Evolutionary conservation across 2,113 vertebrate species (phyloP), one percentile per base, ranked within the genome.

Genomic region (Engraulis encrasicolus): DNA sequence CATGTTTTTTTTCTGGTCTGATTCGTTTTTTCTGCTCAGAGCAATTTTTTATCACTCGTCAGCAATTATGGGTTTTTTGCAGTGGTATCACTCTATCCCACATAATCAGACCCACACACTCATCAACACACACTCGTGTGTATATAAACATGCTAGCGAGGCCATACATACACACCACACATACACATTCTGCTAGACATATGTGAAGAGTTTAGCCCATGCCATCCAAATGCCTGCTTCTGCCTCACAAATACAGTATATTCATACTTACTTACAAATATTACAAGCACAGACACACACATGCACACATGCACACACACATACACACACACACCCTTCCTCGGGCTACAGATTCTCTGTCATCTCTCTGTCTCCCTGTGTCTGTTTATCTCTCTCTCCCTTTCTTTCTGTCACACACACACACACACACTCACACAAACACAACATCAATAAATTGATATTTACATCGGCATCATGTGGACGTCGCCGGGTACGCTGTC

Each of bases 131-230:
- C 40, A 45, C 40, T 5, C 40, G 2, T 27, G 23, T 27, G 23
- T 66, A 66, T 27, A 66, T 11, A 66, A 27, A 66, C 58, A 66
- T 23, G 27, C 23, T 11, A 3, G 11, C 58, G n/a, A n/a, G n/a
- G n/a, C 23, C 58, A 66, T 6, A 45, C 40, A 66, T 66, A 66
- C n/a, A 66, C 58, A 84, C 85, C 61, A 23, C 18, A 23, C 40
- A 17, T 45, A 82, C 45, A 66, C n/a, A 66, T 23, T 54, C n/a
- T 23, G 9, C 4, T 45, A 45, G 40, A 66, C 58, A 66, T 9
- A 11, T 23, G 12, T 23, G 7, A 1, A 66, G 2, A 61, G 1
- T n/a, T n/a, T n/a, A n/a, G n/a, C n/a, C n/a, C 23, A 66, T 66
- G 23, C 6, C 58, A 66, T 66, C 1, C n/a, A 66, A 66, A 66